These are phyloP conservation scores for Syndactyla subalaris DNA, from an alignment of 2,797 vertebrate species.

Conservation along the genomic window DNA sequence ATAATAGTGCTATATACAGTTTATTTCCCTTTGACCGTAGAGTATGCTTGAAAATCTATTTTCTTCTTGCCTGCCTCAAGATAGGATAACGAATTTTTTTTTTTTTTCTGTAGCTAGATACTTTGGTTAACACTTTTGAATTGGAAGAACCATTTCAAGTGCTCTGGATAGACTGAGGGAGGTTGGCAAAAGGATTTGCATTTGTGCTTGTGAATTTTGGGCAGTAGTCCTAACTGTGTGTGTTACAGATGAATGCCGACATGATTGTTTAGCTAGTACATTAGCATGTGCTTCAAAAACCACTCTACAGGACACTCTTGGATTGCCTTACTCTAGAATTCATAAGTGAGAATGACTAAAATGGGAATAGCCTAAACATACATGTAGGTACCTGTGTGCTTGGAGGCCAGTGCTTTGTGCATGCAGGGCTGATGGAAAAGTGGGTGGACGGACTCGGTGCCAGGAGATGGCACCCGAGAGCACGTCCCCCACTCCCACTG, in stretches of 20 bases:
- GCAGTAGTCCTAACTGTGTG: neutral
- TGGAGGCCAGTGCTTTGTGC: rapidly evolving
- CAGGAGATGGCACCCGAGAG: conserved; percentile 18
- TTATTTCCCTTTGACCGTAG: neutral
- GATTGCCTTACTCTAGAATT: neutral
- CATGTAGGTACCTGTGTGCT: neutral
- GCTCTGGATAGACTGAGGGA: neutral
- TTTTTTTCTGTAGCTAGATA: neutral
- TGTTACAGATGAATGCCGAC: neutral
- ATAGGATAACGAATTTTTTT: neutral
- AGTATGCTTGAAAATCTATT: neutral
- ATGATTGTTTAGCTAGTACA: neutral
- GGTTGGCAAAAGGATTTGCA: neutral
- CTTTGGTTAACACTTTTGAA: neutral
- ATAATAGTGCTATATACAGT: neutral
- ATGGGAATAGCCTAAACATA: neutral
- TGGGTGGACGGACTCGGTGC: neutral
- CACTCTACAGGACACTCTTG: neutral
- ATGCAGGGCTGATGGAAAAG: neutral
- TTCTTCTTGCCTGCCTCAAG: neutral
- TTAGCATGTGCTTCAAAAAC: neutral
- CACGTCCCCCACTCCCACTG: neutral
- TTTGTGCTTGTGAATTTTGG: neutral
- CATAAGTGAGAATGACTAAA: neutral
- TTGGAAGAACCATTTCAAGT: neutral